Evolutionary conservation across 2,113 vertebrate species (phyloP).

Genomic region (Pachypanchax playfairii): DNA sequence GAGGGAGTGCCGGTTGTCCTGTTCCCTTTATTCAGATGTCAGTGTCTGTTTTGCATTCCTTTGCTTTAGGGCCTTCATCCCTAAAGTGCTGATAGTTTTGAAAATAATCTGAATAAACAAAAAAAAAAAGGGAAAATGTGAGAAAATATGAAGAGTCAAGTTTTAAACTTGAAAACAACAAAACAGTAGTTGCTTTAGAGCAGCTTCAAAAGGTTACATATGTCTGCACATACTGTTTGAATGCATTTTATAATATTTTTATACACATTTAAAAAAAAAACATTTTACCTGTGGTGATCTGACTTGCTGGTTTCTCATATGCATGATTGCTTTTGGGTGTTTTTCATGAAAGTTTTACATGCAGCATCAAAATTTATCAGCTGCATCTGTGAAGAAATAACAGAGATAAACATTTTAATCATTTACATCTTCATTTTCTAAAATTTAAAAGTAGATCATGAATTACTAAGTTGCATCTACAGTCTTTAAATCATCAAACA

Average conservation of each 20-base stretch:
- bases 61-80: constrained; percentile 7
- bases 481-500: too few species aligned
- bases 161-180: too few species aligned
- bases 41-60: constrained; percentile 18
- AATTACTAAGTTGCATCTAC: too few species aligned
- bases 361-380: background rate
- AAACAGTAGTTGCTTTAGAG: too few species aligned
- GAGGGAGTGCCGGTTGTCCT: constrained; percentile 18
- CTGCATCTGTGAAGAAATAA: constrained; percentile 19
- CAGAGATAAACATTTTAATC: background rate
- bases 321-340: too few species aligned
- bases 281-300: background rate
- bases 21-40: constrained; percentile 23
- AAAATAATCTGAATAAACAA: constrained; percentile 39
- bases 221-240: too few species aligned
- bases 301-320: too few species aligned
- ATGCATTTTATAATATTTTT: too few species aligned
- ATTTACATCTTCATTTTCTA: background rate
- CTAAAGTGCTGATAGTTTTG: constrained; percentile 23
- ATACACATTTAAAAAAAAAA: too few species aligned
- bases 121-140: constrained; percentile 16
- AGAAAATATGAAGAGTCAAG: too few species aligned
- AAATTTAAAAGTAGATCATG: background rate
- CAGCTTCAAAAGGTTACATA: too few species aligned
- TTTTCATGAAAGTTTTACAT: too few species aligned